Conservation (phyloP, 2,797 vertebrate species). For the Mionectes olivaceus region DNA sequence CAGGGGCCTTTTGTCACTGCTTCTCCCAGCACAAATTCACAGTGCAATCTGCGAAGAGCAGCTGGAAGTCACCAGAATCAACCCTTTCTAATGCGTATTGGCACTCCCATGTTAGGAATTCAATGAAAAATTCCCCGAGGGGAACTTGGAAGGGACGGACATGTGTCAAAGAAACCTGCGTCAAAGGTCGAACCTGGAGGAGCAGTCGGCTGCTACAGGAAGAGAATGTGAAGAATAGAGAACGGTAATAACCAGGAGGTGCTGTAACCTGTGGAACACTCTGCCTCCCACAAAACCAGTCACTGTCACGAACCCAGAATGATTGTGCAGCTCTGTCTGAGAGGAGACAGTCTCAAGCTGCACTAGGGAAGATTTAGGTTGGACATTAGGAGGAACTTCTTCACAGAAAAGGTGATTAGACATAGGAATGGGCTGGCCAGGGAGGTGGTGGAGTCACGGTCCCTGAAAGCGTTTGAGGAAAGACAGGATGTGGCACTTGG, state of each 20-base stretch:
- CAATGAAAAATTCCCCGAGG: neutral
- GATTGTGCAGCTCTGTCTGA: neutral
- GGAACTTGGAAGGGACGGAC: neutral
- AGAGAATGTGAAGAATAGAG: neutral
- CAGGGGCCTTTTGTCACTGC: neutral
- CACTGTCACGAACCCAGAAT: neutral
- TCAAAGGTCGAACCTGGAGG: neutral
- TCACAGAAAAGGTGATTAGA: too few relatives aligned
- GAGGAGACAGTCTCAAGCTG: neutral
- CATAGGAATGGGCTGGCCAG: neutral
- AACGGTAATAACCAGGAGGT: neutral
- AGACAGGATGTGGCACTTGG: too few relatives aligned
- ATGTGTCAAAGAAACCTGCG: neutral
- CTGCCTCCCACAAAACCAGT: neutral
- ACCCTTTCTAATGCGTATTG: neutral
- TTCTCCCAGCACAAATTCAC: accelerated
- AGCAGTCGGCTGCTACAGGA: neutral
- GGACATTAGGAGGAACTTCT: neutral
- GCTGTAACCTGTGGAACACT: neutral
- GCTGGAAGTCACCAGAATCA: neutral
- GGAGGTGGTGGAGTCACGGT: neutral
- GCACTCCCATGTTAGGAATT: neutral
- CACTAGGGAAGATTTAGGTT: neutral
- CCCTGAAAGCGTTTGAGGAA: neutral
- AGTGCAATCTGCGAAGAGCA: neutral